Evolutionary conservation across 2,888 invertebrate species (phyloP).

Genomic region (Campoplex nolae): DNA sequence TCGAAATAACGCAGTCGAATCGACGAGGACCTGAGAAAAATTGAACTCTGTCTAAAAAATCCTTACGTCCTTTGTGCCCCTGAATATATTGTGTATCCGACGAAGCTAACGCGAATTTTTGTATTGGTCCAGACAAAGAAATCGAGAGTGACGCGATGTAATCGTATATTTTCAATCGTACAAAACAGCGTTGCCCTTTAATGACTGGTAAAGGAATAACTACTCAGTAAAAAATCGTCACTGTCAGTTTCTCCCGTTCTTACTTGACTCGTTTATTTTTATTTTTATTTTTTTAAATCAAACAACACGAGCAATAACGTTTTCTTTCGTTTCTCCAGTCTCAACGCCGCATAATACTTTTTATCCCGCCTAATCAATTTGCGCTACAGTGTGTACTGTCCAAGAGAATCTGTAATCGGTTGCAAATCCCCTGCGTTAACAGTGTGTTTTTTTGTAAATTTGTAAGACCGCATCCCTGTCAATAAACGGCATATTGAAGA

Average conservation of each 20-base stretch:
- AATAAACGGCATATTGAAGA: conserved; percentile 74
- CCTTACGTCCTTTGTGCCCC: conserved; percentile 25
- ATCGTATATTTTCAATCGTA: conserved; percentile 46
- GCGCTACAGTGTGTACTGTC: conserved; percentile 55
- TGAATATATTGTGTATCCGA: conserved; percentile 31
- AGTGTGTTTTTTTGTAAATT: conserved; percentile 73
- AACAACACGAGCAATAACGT: background rate
- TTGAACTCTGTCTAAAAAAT: background rate
- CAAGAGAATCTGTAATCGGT: conserved; percentile 69
- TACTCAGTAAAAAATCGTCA: background rate
- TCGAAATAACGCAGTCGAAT: conserved; percentile 23
- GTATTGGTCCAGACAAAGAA: conserved; percentile 25
- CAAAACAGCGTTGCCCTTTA: background rate
- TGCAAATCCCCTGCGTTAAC: conserved; percentile 71
- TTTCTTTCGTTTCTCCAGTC: background rate
- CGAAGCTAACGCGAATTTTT: conserved; percentile 36
- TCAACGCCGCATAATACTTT: conserved; percentile 40
- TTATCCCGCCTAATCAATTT: conserved; percentile 10
- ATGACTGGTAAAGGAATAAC: background rate
- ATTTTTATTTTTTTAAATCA: background rate
- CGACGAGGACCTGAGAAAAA: conserved; percentile 32
- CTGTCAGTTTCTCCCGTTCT: conserved; percentile 2
- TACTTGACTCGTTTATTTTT: background rate
- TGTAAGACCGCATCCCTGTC: conserved; percentile 75
- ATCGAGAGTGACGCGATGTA: conserved; percentile 63